Evolutionary conservation across 2,113 vertebrate genomes (phyloP).

Genomic region (Phyllostomus discolor): DNA sequence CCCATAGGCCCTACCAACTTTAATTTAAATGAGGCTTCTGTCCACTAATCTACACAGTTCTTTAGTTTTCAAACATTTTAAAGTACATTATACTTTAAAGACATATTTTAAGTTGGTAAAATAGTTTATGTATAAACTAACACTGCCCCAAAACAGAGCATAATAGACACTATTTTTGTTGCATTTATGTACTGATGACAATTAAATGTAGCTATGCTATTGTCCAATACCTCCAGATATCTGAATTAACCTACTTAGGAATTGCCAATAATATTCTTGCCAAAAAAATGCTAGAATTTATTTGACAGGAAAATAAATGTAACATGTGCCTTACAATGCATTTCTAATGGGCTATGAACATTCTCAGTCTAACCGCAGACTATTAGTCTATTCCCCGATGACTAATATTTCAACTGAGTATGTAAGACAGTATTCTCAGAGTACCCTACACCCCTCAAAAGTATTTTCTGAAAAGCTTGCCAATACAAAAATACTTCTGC

Average conservation of each 20-base stretch:
- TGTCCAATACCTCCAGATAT: background rate
- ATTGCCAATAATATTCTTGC: background rate
- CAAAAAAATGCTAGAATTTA: constrained; percentile 17
- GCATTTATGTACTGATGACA: background rate
- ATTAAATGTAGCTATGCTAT: background rate
- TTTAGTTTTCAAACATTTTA: background rate
- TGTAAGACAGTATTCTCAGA: background rate
- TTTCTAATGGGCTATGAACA: background rate
- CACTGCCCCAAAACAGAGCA: background rate
- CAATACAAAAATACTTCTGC: constrained; percentile 4
- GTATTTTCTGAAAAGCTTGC: constrained; percentile 33
- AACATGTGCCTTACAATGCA: background rate
- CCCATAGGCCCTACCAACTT: no score
- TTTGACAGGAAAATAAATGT: background rate
- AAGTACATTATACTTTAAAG: background rate
- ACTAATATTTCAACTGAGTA: constrained; percentile 17
- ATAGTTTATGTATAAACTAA: background rate
- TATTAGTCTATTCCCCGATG: background rate
- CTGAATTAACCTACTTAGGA: background rate
- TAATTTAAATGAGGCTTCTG: background rate
- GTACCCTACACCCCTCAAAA: background rate
- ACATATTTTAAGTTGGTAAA: background rate
- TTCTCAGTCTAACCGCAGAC: constrained; percentile 4
- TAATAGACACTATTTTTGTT: background rate
- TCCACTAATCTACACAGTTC: background rate